phyloP scores from a whole-genome alignment of 2,797 vertebrate species.

The Hybognathus amarus region DNA sequence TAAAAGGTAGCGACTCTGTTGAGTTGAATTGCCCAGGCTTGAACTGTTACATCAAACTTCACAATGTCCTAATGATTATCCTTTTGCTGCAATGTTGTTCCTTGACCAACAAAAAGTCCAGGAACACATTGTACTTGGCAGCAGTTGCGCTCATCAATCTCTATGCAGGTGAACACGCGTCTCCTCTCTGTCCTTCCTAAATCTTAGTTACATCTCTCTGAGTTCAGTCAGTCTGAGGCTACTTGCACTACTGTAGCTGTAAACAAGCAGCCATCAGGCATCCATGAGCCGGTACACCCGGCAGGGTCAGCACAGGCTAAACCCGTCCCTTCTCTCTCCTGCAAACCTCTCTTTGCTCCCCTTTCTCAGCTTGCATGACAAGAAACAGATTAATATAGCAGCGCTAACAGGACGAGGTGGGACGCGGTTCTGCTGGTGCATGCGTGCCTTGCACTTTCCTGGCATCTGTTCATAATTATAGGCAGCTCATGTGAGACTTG shows the following conservation, averaged over 20 bases:
- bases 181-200: slow-evolving; percentile 49
- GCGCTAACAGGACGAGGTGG: slow-evolving; percentile 42
- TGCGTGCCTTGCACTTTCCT: slow-evolving; percentile 45
- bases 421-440: slow-evolving; percentile 16
- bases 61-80: neutral
- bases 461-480: slow-evolving; percentile 74
- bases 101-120: neutral
- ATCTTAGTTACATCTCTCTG: slow-evolving; percentile 51
- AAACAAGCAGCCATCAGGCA: slow-evolving; percentile 45
- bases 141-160: neutral
- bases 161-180: slow-evolving; percentile 47
- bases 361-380: slow-evolving; percentile 45
- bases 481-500: slow-evolving; percentile 66
- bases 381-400: slow-evolving; percentile 54
- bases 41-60: neutral
- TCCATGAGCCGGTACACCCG: slow-evolving; percentile 53
- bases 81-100: neutral
- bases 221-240: slow-evolving; percentile 50
- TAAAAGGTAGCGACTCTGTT: neutral
- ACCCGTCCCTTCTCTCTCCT: slow-evolving; percentile 36
- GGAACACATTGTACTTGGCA: neutral
- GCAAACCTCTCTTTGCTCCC: slow-evolving; percentile 40
- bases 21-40: too few species aligned
- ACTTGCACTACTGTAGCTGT: neutral
- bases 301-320: slow-evolving; percentile 49